Evolutionary conservation across 2,888 invertebrate species (phyloP).

Genomic region (Cephalotes varians): DNA sequence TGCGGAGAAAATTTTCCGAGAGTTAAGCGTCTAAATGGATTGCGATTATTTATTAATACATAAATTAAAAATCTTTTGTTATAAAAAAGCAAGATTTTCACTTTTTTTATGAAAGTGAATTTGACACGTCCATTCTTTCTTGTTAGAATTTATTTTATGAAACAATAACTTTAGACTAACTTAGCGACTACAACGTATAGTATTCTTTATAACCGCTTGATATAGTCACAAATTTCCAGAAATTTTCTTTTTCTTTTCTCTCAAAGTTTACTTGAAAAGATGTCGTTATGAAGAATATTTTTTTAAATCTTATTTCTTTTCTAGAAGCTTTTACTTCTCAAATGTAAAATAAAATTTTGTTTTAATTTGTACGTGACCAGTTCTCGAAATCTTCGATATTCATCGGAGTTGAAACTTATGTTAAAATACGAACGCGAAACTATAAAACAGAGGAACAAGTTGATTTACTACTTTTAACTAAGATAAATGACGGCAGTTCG

Average conservation of each 20-base stretch:
- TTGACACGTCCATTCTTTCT: background rate
- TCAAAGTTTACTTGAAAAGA: background rate
- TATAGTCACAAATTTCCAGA: background rate
- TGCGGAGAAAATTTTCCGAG: background rate
- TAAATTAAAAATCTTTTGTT: background rate
- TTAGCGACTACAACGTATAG: background rate
- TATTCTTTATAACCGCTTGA: background rate
- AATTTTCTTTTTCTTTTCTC: background rate
- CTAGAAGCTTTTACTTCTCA: background rate
- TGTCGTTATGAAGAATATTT: background rate
- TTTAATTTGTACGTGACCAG: background rate
- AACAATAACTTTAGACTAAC: no score
- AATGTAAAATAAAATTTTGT: background rate
- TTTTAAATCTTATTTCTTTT: background rate
- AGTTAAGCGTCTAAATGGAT: background rate
- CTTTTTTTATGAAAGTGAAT: background rate
- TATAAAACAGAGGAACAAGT: background rate
- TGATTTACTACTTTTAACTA: background rate
- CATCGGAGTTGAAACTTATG: background rate
- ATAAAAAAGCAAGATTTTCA: background rate
- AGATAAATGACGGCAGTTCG: background rate
- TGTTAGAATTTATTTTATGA: no score
- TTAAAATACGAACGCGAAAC: background rate
- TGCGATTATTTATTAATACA: background rate
- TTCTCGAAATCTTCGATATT: background rate